These are phyloP conservation scores for Caradrina kadenii DNA, from an alignment of 2,888 invertebrate species.

Conservation along the genomic window DNA sequence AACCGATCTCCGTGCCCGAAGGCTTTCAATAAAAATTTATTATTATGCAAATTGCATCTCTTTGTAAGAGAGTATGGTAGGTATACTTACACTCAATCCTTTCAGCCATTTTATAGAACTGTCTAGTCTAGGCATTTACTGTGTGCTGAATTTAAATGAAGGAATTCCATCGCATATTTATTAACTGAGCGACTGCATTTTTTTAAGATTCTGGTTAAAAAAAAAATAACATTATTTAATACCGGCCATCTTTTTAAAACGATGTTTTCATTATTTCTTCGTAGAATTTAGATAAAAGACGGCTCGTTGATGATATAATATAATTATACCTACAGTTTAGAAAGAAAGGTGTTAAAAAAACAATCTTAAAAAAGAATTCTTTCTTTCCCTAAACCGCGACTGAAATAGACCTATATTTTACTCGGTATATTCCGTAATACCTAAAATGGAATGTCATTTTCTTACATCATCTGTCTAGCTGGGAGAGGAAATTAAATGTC, in stretches of 20 bases:
- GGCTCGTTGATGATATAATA: neutral
- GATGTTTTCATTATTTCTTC: neutral
- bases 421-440: slow-evolving; percentile 42
- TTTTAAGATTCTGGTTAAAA: neutral
- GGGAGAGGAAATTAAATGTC: slow-evolving; percentile 85
- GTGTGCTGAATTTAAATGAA: slow-evolving; percentile 48
- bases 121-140: slow-evolving; percentile 60
- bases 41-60: slow-evolving; percentile 88
- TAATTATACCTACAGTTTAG: neutral
- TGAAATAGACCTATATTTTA: slow-evolving; percentile 38
- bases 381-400: slow-evolving; percentile 8
- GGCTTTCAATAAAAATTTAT: slow-evolving; percentile 85
- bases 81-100: slow-evolving; percentile 75
- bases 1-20: slow-evolving; percentile 70
- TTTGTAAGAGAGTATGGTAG: slow-evolving; percentile 77
- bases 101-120: slow-evolving; percentile 69
- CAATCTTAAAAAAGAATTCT: slow-evolving; percentile 1
- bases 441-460: slow-evolving; percentile 72
- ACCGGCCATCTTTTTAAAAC: neutral
- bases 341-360: neutral
- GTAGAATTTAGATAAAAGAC: neutral
- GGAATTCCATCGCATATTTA: slow-evolving; percentile 34
- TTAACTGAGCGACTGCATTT: slow-evolving; percentile 5
- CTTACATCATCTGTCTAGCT: slow-evolving; percentile 77
- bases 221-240: neutral